Conservation (phyloP, 2,888 invertebrate genomes). For the Spilosoma lubricipeda region DNA sequence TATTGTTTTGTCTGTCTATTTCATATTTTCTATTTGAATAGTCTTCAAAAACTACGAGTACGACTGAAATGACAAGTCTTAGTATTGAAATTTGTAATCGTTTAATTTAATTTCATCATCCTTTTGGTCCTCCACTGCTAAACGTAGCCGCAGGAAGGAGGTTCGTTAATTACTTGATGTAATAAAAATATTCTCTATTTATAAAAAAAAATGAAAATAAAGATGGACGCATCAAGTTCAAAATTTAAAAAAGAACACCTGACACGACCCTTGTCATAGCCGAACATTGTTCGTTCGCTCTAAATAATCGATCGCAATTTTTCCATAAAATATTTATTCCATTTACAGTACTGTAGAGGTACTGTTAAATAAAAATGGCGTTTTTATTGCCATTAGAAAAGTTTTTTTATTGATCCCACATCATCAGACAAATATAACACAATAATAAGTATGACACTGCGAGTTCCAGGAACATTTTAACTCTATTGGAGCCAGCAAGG, state of each 20-base stretch:
- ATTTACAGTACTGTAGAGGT: not conserved
- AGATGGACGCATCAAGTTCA: not conserved
- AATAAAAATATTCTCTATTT: not conserved
- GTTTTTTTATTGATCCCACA: not conserved
- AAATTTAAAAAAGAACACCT: not conserved
- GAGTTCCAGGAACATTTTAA: not conserved
- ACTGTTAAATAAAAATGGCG: not conserved
- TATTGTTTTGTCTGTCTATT: not conserved
- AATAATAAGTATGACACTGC: not conserved
- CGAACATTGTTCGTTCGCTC: not conserved
- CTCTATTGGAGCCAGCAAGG: not conserved
- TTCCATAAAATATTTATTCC: not conserved
- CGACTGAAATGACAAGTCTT: not conserved
- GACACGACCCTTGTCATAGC: conserved; percentile 1
- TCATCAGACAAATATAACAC: not conserved
- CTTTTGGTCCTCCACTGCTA: too few relatives aligned
- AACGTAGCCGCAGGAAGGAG: too few relatives aligned
- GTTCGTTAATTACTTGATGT: not conserved
- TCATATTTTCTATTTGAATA: not conserved
- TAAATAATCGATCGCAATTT: not conserved
- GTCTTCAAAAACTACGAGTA: not conserved
- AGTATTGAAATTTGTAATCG: not conserved
- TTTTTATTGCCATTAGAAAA: not conserved
- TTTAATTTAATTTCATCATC: not conserved
- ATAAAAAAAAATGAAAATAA: not conserved